Evolutionary conservation across 2,888 invertebrate species (phyloP), one percentile per base, ranked within the genome.

Genomic region (Magallana nippona): DNA sequence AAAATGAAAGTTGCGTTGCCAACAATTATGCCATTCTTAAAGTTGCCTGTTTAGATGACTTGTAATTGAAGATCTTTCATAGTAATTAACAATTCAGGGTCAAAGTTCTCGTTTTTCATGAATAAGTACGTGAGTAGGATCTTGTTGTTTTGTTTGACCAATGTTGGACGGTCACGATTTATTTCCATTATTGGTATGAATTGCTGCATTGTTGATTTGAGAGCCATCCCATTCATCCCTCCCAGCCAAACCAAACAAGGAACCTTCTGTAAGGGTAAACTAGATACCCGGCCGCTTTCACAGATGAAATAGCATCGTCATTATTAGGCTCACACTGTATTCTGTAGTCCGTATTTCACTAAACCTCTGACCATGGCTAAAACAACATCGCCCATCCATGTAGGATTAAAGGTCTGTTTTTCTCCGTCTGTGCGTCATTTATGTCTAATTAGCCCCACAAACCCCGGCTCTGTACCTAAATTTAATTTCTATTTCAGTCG

Each of bases 391-490:
- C 32, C 71, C 71, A 71, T 22, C 32, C 22, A 15, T 27, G 71
- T 13, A 13, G 71, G 71, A 71, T 71, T 32, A 71, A 22, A 13
- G 15, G 27, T 27, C 15, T 22, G 11, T 11, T 71, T 71, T 71
- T 71, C 71, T 71, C 32, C 15, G 27, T 15, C 71, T 22, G 22
- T 71, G 19, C 32, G 71, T 11, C 71, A 32, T 71, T 71, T 32
- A 71, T 71, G 71, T 71, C 71, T 71, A 71, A 71, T 71, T 71
- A 71, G 71, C 8, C 32, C 71, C 11, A 22, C 71, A 71, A 71
- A 71, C 27, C 27, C 22, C 5, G 27, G 71, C 11, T 27, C 71
- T 71, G 71, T 22, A 27, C 44, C 71, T 71, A 71, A 71, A 71
- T 22, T 27, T 27, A 71, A 71, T 27, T 71, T 15, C 27, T 27